phyloP scores from a whole-genome alignment of 2,888 invertebrate genomes.

The Ophraella communa region DNA sequence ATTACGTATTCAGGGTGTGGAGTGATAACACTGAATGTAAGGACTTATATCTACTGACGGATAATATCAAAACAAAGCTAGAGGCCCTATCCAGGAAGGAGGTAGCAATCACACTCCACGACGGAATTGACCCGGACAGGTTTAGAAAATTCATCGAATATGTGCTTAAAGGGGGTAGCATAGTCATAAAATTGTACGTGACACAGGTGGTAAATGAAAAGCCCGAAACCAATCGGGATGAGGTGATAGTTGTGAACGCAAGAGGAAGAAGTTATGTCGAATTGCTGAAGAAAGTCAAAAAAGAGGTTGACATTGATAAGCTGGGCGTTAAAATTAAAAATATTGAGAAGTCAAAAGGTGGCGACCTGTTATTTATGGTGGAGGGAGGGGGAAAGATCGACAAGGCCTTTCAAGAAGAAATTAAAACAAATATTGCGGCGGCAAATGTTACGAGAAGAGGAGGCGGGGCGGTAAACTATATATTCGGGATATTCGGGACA shows the following conservation, averaged over 20 bases:
- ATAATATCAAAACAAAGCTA: background rate
- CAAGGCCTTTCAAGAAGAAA: background rate
- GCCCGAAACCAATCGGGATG: background rate
- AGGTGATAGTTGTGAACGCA: background rate
- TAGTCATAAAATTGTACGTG: background rate
- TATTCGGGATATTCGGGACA: background rate
- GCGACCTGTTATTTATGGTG: slow-evolving; percentile 4
- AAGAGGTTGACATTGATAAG: background rate
- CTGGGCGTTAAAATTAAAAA: slow-evolving; percentile 8
- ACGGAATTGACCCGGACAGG: background rate
- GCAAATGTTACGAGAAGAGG: background rate
- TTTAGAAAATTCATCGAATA: slow-evolving; percentile 15
- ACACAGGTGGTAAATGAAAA: background rate
- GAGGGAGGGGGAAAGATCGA: slow-evolving; percentile 10
- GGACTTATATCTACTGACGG: background rate
- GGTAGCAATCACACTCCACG: background rate
- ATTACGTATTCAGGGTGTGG: slow-evolving; percentile 13
- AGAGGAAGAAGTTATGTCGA: slow-evolving; percentile 10
- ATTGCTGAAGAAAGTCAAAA: slow-evolving; percentile 8
- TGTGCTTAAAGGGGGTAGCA: background rate
- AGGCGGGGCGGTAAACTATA: background rate
- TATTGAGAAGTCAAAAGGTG: background rate
- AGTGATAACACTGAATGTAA: background rate
- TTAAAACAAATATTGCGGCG: background rate
- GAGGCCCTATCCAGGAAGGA: background rate